Evolutionary conservation across 2,113 vertebrate genomes (phyloP), one percentile per base, ranked within the genome.

Genomic region (Suricata suricatta): DNA sequence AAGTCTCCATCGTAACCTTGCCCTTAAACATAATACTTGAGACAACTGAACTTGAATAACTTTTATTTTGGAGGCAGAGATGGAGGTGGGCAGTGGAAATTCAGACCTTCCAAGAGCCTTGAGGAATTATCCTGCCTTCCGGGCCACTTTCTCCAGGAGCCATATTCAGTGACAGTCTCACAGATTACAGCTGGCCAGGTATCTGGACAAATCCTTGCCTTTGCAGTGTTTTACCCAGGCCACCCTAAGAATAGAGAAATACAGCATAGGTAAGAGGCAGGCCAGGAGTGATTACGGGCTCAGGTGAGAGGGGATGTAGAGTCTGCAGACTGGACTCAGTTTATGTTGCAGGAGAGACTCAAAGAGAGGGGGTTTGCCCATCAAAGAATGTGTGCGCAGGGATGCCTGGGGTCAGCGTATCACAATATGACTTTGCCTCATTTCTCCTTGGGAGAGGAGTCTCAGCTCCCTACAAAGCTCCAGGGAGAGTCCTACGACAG

Each of bases 11-110:
- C 7, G 27, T 14, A n/a, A 74, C n/a, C 74, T 52, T 93, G 21
- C 10, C 47, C 23, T 89, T 91, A 88, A 86, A 63, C 71, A 80
- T 85, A 29, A 25, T 57, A 57, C 69, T 88, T 68, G 57, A 88
- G 77, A 96, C 38, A 83, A 77, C 31, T 68, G 57, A 76, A 31
- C 38, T 60, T 68, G 17, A 77, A 33, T 60, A 60, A 93, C 66
- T 68, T 93, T 96, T 93, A 93, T 77, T 92, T 81, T 96, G 60
- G 47, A 83, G 60, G 77, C 27, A 80, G 52, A 31, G 57, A 76
- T 79, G 21, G 35, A 72, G 60, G 88, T 91, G 54, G 63, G 7
- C 2, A 19, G 57, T 8, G 19, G 41, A 47, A 16, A 69, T 76
- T 68, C 68, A 38, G 68, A 83, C 13, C 13, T 82, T 82, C 52